A percentile compares a stretch with the other conserved stretches of the same genome.
Evolutionary conservation across 2,797 vertebrate genomes (phyloP).

Genomic region (Sparidentex hasta): DNA sequence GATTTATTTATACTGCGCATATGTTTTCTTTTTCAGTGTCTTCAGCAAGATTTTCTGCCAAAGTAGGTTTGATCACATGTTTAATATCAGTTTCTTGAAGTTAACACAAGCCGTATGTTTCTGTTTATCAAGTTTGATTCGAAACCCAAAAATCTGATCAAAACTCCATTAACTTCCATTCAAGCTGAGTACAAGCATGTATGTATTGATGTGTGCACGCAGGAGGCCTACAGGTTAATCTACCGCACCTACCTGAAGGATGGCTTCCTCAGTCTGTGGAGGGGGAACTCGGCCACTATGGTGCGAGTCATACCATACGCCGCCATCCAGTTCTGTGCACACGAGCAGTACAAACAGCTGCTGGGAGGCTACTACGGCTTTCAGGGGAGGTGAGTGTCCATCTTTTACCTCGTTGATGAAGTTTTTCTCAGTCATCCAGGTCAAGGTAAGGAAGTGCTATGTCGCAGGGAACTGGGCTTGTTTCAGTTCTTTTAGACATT

Average conservation of each 20-base stretch:
- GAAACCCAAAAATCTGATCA: neutral
- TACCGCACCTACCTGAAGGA: slow-evolving; percentile 95
- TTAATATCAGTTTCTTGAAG: neutral
- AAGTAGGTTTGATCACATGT: slow-evolving; percentile 85
- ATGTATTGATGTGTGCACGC: slow-evolving; percentile 7
- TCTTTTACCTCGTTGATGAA: neutral
- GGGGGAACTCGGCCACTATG: slow-evolving; percentile 99
- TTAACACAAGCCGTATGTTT: neutral
- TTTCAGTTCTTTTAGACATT: too few species aligned
- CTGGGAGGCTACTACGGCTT: slow-evolving; percentile 93
- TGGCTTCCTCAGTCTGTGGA: slow-evolving; percentile 96
- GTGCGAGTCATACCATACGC: slow-evolving; percentile 96
- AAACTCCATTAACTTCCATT: neutral
- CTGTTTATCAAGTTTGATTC: neutral
- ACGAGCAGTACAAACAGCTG: slow-evolving; percentile 95
- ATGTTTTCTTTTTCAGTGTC: slow-evolving; percentile 89
- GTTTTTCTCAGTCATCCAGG: too few species aligned
- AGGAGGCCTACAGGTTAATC: slow-evolving; percentile 96
- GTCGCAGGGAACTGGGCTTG: too few species aligned
- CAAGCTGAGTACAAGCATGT: neutral
- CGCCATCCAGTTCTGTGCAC: slow-evolving; percentile 98
- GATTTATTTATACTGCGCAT: slow-evolving; percentile 16
- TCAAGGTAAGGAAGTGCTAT: too few species aligned
- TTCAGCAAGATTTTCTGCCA: slow-evolving; percentile 96
- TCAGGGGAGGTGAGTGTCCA: slow-evolving; percentile 90